A percentile compares a stretch with the other conserved stretches of the same genome.
Conservation (phyloP, 2,113 vertebrate genomes). For the Lipotes vexillifer region DNA sequence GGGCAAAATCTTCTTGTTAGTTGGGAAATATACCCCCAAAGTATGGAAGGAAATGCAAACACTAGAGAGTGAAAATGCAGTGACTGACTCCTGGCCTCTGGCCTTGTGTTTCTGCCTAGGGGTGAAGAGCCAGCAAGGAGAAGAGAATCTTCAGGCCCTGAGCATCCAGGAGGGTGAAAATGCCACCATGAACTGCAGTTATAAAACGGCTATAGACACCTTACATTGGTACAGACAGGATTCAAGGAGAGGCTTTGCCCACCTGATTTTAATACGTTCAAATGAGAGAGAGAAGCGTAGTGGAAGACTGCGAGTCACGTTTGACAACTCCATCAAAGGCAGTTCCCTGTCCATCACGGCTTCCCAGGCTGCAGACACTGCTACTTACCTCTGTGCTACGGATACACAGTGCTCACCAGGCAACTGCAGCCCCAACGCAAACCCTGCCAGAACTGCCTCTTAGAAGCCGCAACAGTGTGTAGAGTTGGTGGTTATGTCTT, state of each 20-base stretch:
- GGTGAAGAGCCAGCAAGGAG: slow-evolving; percentile 9
- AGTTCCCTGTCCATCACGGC: not conserved
- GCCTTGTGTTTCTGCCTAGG: slow-evolving; percentile 20
- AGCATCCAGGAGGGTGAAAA: slow-evolving; percentile 31
- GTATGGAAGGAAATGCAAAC: not conserved
- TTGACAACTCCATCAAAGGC: not conserved
- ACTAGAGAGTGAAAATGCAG: not conserved
- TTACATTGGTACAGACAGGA: slow-evolving; percentile 43
- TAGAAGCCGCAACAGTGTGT: too few species aligned
- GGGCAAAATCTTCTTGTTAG: not conserved
- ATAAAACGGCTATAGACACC: fast-evolving
- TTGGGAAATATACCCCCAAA: not conserved
- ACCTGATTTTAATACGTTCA: not conserved
- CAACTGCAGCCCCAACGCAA: not conserved
- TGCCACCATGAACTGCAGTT: not conserved
- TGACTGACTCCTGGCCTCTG: not conserved
- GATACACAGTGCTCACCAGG: not conserved
- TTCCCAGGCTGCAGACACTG: not conserved
- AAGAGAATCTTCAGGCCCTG: not conserved
- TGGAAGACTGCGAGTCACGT: not conserved
- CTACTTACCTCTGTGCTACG: slow-evolving; percentile 19
- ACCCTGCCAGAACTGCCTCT: not conserved
- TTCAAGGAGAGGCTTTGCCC: not conserved
- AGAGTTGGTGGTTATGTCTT: not conserved
- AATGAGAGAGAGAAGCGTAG: not conserved